Base-by-base conservation (phyloP, 1,140 invertebrate species). In the Oncopeltus fasciatus region DNA sequence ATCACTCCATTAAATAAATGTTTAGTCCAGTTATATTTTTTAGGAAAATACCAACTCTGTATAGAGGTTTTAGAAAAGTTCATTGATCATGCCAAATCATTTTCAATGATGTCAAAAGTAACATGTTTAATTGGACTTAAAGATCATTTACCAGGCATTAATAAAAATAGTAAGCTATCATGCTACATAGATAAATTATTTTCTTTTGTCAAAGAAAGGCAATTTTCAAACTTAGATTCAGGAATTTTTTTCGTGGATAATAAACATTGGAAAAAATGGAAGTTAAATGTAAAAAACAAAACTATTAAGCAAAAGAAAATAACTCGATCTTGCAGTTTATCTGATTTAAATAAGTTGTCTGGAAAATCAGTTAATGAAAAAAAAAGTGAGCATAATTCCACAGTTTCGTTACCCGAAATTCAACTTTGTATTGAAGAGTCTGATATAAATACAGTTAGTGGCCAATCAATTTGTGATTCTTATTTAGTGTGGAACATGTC, bases 201-300 rank as follows among this genome's bases (percentile, higher is more conserved):
- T 14, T 69, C 62, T 29, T 65, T 75, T 24, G 75, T 76, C 65
- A 65, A 68, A 49, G 73, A 68, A n/a, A 68, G 64, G 33, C 64
- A 67, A 44, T 27, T 57, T 20, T 60, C 63, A 57, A 74, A 76
- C 68, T 70, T 74, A 65, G 77, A 77, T 64, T 76, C 76, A 61
- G 77, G 77, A 18, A 78, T 79, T 60, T 76, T 74, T 67, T 72
- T 78, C 43, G 71, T 79, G 28, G 76, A 77, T 60, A 79, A 79
- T 64, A 72, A 73, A 58, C 77, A 75, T 65, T 59, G 62, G 61
- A 62, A 61, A 44, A 66, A 71, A 11, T 67, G 74, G 62, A 69
- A 67, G 38, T 66, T 73, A 56, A 70, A 72, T 59, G 65, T 69
- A 59, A 38, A 38, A 14, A 65, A 67, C 53, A 64, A 65, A 64